phyloP scores from a whole-genome alignment of 2,888 invertebrate species.

The Caradrina kadenii region DNA sequence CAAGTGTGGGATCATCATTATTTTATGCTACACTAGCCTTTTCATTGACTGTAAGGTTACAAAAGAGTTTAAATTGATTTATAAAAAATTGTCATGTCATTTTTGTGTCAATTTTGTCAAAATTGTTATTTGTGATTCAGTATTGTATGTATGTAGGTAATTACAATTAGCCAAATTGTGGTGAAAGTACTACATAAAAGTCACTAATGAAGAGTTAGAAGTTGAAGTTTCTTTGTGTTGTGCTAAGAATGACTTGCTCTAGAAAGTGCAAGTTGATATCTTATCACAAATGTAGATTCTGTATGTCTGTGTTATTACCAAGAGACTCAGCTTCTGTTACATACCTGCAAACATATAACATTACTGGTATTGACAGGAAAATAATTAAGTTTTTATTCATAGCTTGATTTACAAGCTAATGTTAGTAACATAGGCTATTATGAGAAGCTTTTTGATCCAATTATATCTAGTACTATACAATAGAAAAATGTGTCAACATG shows the following conservation, averaged over 20 bases:
- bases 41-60: neutral
- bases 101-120: conserved; percentile 44
- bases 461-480: neutral
- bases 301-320: conserved; percentile 5
- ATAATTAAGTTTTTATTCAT: neutral
- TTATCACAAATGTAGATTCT: conserved; percentile 8
- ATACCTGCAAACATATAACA: conserved; percentile 4
- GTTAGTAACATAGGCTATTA: too few relatives aligned
- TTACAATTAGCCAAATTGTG: conserved; percentile 22
- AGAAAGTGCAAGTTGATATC: conserved; percentile 18
- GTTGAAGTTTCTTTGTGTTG: conserved; percentile 8
- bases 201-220: neutral
- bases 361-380: neutral
- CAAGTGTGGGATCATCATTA: too few relatives aligned
- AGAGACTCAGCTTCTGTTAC: conserved; percentile 8
- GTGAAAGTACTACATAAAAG: neutral
- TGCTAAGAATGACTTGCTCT: conserved; percentile 5
- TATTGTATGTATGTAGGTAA: neutral
- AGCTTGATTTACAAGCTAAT: neutral
- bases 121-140: conserved; percentile 27
- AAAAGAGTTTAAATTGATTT: neutral
- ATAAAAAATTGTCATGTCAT: conserved; percentile 31
- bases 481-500: neutral
- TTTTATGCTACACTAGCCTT: too few relatives aligned
- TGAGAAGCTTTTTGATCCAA: neutral